Base-by-base conservation (phyloP, 2,888 invertebrate species). In the Dynastes grantii region DNA sequence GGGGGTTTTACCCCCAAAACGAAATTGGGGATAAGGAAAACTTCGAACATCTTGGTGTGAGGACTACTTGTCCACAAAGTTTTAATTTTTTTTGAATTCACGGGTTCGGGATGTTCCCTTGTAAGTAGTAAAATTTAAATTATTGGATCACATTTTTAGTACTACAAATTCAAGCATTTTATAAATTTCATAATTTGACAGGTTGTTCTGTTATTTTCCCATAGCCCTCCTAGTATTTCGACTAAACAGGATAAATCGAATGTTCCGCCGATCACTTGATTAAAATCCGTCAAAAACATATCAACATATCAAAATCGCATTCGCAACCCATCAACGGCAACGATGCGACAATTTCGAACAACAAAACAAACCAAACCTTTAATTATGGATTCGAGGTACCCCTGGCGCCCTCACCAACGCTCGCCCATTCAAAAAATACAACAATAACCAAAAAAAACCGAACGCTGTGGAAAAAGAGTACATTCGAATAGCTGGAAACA, bases 401-500 rank as follows among this genome's bases (percentile, higher is more conserved):
- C 55, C 55, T 16, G 2, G 16, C 55, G 55, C 22, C 27, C 63
- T n/a, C n/a, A n/a, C 16, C 37, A 32, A 16, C 9, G 27, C 11
- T 68, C 8, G 49, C 49, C 29, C 29, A n/a, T 27, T 29, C 51
- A n/a, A 29, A 67, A 67, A 67, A 32, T 45, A 67, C 49, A 45
- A 5, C 51, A 29, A 27, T 5, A 32, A 32, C 5, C 3, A 51
- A 51, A 55, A 22, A 22, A 55, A 55, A 55, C 55, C 22, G 51
- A 68, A 49, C 32, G 29, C 32, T 63, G 27, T 32, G 32, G 8
- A 9, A 22, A 9, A 55, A 55, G 55, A 55, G 55, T 22, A 55
- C 29, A 68, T 49, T 68, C 51, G 53, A 29, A 68, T 68, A 68
- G 68, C 68, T 49, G 29, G 49, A 68, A 51, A 68, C 68, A 68